Evolutionary conservation across 30 jellyfish, hydroid and myxozoan genomes (phyloP), one percentile per base, ranked within the genome.

Genomic region (Cassiopea andromeda): DNA sequence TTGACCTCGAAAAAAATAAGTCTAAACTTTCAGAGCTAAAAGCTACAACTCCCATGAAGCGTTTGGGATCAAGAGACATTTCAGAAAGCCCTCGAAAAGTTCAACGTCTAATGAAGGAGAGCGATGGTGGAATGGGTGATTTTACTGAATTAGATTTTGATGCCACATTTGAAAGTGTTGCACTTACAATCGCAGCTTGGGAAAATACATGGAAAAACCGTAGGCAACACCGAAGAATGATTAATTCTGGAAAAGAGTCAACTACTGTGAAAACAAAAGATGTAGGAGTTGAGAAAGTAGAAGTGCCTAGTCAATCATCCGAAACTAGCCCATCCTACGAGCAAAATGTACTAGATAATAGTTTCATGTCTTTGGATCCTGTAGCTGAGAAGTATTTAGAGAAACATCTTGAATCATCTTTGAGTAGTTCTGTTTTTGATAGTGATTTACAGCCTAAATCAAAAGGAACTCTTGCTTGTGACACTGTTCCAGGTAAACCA

Each of bases 161-260:
- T 70, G 67, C 58, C 10, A 72, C 12, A 44, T 69, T 80, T 46
- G 78, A 54, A 54, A 1, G 76, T 71, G 83, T 89, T 60, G 73
- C 47, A 47, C 45, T 89, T 46, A 59, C 82, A 44, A 96, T 88
- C 71, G 75, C 87, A 13, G 97, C 97, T 10, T 90, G 92, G 90
- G 89, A 70, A 17, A 93, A 94, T 74, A 94, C 98, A 38, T 94
- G 98, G 98, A 86, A 92, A 14, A 85, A 85, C 38, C 74, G 98
- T 77, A 76, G 98, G 46, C 93, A 85, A 60, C 97, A 94, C 74
- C 81, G 93, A 49, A 79, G 98, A 69, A 48, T 87, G 69, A 59
- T 73, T 43, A 54, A 70, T 70, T 6, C 54, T 2, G 10, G 6
- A 18, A 70, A 70, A 43, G 10, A 0, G 7, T 6, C 79, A 1